A percentile compares a stretch with the other conserved stretches of the same genome.
Evolutionary conservation across 2,113 vertebrate genomes (phyloP).

Genomic region (Dolichotis patagonum): DNA sequence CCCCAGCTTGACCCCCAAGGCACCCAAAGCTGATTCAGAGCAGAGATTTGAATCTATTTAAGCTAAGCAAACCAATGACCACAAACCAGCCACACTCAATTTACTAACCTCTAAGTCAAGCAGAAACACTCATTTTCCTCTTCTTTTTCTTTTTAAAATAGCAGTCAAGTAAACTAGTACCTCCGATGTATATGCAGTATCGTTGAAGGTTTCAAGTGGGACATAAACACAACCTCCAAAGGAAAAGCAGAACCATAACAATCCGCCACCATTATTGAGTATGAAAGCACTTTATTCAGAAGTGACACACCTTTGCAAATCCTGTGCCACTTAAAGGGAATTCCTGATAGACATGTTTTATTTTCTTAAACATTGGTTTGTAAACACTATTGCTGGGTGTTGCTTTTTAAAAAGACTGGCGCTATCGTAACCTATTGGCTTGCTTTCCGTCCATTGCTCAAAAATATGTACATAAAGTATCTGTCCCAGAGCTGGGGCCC

Average conservation of each 20-base stretch:
- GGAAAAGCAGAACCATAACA: not conserved
- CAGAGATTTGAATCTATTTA: constrained; percentile 63
- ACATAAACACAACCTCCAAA: constrained; percentile 37
- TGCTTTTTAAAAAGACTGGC: constrained; percentile 41
- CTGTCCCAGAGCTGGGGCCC: constrained; percentile 10
- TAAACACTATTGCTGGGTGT: not conserved
- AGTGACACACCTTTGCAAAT: constrained; percentile 39
- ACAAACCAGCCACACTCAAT: constrained; percentile 1
- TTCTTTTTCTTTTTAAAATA: not conserved
- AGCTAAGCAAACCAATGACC: constrained; percentile 27
- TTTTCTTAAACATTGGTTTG: constrained; percentile 25
- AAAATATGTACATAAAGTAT: constrained; percentile 47
- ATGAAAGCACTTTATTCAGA: constrained; percentile 10
- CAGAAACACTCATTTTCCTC: not conserved
- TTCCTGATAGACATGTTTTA: constrained; percentile 2
- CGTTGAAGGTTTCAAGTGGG: constrained; percentile 37
- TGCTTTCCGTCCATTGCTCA: constrained; percentile 39
- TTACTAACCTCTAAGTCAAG: constrained; percentile 2
- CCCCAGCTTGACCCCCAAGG: constrained; percentile 39
- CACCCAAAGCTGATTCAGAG: constrained; percentile 39
- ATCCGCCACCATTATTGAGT: not conserved
- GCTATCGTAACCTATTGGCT: not conserved
- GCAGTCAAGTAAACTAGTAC: constrained; percentile 2
- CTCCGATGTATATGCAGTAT: not conserved
- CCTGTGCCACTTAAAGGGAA: constrained; percentile 51